Base-by-base conservation (phyloP, 2,888 invertebrate species). In the Empis stercorea region DNA sequence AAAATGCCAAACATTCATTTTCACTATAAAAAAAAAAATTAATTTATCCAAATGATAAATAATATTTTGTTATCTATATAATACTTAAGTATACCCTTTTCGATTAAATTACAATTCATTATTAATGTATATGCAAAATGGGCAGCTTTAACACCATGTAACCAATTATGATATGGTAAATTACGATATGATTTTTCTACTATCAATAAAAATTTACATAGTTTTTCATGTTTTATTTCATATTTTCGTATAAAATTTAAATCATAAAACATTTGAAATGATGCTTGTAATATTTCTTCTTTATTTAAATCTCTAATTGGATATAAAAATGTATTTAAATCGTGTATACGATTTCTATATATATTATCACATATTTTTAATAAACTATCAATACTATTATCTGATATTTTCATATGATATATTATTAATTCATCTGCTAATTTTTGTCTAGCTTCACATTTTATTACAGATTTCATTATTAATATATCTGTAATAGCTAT, bases 121-220 rank as follows among this genome's bases (percentile, higher is more conserved):
- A 87, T 67, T 30, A 82, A 71, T 2, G 87, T 74, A 68, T 80
- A 92, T 1, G 82, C 81, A 73, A 88, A 92, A 68, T 92, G 91
- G 2, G 79, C 76, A 4, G 84, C 87, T 47, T 80, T 79, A 70
- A 88, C 89, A 4, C 87, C 87, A 61, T 92, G 91, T 55, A 75
- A 70, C 88, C 88, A 92, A 70, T 84, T 91, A 67, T 91, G 91
- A 66, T 89, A 92, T 0, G 89, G 86, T 50, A 74, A 72, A 59
- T 85, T 81, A 11, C 87, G 73, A 66, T 91, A 91, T 0, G 87
- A 84, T 61, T 80, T 83, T 65, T 81, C 80, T 36, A 84, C 82
- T 65, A 83, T 80, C 41, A 89, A 63, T 13, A 87, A 70, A 65
- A 89, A 89, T 50, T 82, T 73, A 3, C 66, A 77, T 42, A 91